A percentile compares a stretch with the other conserved stretches of the same genome.
These are phyloP conservation scores for Hypomecis atomaria DNA, from an alignment of 2,888 invertebrate genomes.

Conservation along the genomic window DNA sequence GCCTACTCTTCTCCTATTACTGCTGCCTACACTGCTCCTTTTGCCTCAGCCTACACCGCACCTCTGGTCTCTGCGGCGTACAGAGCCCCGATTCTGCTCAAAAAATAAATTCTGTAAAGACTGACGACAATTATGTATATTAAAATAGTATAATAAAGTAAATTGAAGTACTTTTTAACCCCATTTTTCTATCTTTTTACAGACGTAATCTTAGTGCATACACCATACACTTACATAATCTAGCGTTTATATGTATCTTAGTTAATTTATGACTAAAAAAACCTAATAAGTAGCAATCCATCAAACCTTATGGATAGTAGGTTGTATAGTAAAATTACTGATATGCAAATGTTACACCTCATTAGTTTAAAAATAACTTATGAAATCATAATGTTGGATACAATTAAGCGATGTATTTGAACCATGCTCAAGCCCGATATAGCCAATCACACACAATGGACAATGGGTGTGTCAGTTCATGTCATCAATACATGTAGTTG, in stretches of 20 bases:
- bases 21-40: constrained; percentile 52
- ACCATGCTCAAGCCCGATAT: not conserved
- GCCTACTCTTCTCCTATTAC: constrained; percentile 55
- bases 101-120: constrained; percentile 30
- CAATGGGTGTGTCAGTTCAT: constrained; percentile 8
- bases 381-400: constrained; percentile 4
- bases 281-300: too few species aligned
- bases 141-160: too few species aligned
- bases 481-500: constrained; percentile 10
- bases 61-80: constrained; percentile 38
- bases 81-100: constrained; percentile 52
- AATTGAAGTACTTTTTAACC: too few species aligned
- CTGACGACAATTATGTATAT: too few species aligned
- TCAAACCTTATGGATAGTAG: too few species aligned
- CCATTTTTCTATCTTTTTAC: too few species aligned
- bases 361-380: constrained; percentile 1
- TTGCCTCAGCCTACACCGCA: constrained; percentile 53
- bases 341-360: not conserved
- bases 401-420: not conserved
- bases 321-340: not conserved
- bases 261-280: too few species aligned
- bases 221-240: too few species aligned
- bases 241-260: too few species aligned
- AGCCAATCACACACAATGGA: constrained; percentile 19
- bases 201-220: too few species aligned